Evolutionary conservation across 1,140 invertebrate genomes (phyloP), one percentile per base, ranked within the genome.

Genomic region (Oryzaephilus surinamensis): DNA sequence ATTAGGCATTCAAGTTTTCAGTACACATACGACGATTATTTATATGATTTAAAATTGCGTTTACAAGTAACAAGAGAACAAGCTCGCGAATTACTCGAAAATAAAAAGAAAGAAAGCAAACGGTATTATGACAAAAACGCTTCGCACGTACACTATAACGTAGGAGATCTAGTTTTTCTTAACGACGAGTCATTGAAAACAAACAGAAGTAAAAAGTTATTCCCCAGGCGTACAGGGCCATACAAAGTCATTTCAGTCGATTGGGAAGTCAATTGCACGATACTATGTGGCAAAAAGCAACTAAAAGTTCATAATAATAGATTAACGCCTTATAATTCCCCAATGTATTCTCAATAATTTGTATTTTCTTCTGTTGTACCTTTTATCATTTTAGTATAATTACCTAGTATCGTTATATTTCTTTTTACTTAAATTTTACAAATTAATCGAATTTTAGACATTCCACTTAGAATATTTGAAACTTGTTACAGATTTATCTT

Each of bases 61-160:
- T 32, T 57, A 31, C 24, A 44, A 5, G 30, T 44, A 19, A 38
- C 44, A 14, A 47, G 50, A 18, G 16, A 47, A 43, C 43, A 55
- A 7, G 54, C 52, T 8, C 30, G 38, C 35, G 10, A 46, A 34
- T 51, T 51, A 33, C 10, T 53, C 23, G 36, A 44, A 13, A 10
- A 20, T 32, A 35, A 24, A 3, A 53, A 55, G 38, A 10, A 42
- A 38, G 52, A 46, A 41, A 43, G 33, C 11, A 50, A 55, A 34
- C 10, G 21, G 32, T 28, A 38, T 6, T 52, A 55, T 16, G 52
- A 58, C 38, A 36, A 45, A 23, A 28, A 46, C 11, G 26, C 30
- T 4, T 46, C 45, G 24, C 19, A 28, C 20, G 15, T 38, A 23
- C 11, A 45, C 3, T 50, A 47, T 17, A 38, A 46, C 23, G 26